phyloP scores from a whole-genome alignment of 1,140 invertebrate genomes.

The Frieseomelitta varia region DNA sequence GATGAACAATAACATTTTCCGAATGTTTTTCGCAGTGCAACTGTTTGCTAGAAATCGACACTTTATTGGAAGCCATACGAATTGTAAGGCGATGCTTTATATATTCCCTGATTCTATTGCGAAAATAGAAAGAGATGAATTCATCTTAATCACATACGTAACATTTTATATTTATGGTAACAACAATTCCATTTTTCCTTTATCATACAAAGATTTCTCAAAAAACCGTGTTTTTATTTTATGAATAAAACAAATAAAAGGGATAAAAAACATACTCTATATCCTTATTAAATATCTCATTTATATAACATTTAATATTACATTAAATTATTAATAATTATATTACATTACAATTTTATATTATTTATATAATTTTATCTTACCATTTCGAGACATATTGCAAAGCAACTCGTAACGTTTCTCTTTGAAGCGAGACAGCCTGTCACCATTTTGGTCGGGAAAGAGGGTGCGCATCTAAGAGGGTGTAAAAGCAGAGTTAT shows the following conservation, averaged over 20 bases:
- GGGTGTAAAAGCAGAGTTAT: slow-evolving; percentile 17
- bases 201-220: background rate
- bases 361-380: background rate
- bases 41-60: background rate
- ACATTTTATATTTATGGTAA: no score
- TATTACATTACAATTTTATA: no score
- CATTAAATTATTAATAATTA: no score
- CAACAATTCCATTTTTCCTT: background rate
- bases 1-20: background rate
- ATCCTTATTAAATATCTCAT: background rate
- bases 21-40: background rate
- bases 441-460: slow-evolving; percentile 21
- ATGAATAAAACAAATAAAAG: background rate
- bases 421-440: background rate
- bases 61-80: slow-evolving; percentile 5
- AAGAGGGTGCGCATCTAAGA: background rate
- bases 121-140: background rate
- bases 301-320: background rate
- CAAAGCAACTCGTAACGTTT: background rate
- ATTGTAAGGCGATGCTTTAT: background rate
- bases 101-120: background rate
- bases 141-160: background rate
- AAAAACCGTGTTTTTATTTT: no score
- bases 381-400: background rate
- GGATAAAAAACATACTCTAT: background rate